Evolutionary conservation across 2,113 vertebrate genomes (phyloP), one percentile per base, ranked within the genome.

Genomic region (Xiphophorus maculatus): DNA sequence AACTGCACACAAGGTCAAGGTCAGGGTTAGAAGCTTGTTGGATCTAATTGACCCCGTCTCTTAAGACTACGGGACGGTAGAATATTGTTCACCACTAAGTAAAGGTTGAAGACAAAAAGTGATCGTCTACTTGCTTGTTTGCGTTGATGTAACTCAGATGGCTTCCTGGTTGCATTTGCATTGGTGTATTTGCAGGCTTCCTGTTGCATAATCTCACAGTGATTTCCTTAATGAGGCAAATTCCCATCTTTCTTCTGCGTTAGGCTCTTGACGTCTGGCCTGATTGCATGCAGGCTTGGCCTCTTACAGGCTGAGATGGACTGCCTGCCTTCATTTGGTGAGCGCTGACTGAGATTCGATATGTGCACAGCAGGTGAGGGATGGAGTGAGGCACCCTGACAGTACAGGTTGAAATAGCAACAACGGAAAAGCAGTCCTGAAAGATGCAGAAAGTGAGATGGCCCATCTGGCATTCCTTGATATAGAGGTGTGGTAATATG

Each of bases 241-340:
- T 85, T 68, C 74, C 76, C 67, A 85, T 85, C 73, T 70, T 63
- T 81, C 73, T 66, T 69, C 27, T 33, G 62, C 77, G 86, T 82
- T 40, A 14, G 75, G 81, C 80, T 32, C 71, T 84, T 84, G 84
- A 87, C 66, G 67, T 87, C 77, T 69, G 81, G 66, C 82, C 77
- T 90, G 89, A 92, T 90, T 87, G 88, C 85, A 17, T 82, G 60
- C 32, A 11, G 35, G 66, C 71, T 76, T 17, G 63, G 76, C 77
- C 79, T 15, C 9, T 44, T 7, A 77, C 70, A 69, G 80, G 74
- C 80, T 77, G 85, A 90, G 71, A 81, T 83, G 83, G 82, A 80
- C 90, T 92, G 91, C 85, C 89, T 48, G 71, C 87, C 90, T 86
- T 91, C 81, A 92, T 93, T 94, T 94, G 86, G 77, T 71, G 25